phyloP scores from a whole-genome alignment of 2,888 invertebrate genomes.

The Nephrotoma appendiculata region DNA sequence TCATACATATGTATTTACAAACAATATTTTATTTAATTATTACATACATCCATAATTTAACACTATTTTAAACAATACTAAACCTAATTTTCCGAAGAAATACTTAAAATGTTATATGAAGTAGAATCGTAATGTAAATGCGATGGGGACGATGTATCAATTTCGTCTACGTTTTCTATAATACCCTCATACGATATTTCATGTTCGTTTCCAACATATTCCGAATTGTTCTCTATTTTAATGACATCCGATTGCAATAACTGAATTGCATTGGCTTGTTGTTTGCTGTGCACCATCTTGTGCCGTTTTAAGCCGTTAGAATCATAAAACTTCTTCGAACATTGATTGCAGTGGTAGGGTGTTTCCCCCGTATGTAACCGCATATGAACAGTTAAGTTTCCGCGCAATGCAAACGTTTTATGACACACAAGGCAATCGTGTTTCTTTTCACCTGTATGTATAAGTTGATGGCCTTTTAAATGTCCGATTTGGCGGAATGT shows the following conservation, averaged over 20 bases:
- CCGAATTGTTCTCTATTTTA: background rate
- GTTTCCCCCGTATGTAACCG: constrained; percentile 16
- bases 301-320: constrained; percentile 17
- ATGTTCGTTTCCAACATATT: background rate
- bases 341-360: constrained; percentile 15
- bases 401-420: constrained; percentile 12
- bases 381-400: constrained; percentile 14
- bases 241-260: background rate
- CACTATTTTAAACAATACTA: background rate
- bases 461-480: constrained; percentile 13
- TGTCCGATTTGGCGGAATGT: constrained; percentile 14
- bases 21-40: background rate
- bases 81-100: background rate
- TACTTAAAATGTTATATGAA: background rate
- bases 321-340: constrained; percentile 15
- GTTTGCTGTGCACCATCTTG: constrained; percentile 12
- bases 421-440: constrained; percentile 12
- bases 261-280: background rate
- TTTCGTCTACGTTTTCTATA: background rate
- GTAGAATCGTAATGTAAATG: background rate
- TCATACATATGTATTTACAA: background rate
- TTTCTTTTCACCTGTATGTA: constrained; percentile 12
- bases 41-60: background rate
- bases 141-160: background rate
- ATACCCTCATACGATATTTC: background rate